Conservation (phyloP, 2,888 invertebrate genomes). For the Eupithecia exiguata region DNA sequence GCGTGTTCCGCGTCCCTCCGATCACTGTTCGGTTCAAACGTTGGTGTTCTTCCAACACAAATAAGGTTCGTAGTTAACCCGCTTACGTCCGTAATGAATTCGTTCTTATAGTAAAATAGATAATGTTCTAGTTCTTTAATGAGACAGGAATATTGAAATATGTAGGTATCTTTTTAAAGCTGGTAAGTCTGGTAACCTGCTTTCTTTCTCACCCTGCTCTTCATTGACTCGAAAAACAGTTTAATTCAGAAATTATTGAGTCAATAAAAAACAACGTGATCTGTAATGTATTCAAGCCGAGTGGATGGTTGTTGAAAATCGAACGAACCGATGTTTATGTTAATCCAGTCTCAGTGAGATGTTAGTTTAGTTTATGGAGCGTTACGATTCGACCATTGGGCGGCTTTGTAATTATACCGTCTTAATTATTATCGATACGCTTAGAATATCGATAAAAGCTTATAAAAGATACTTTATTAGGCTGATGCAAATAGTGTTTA, state of each 20-base stretch:
- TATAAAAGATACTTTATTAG: not conserved
- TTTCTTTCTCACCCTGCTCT: conserved; percentile 5
- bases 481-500: not conserved
- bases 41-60: too few species aligned
- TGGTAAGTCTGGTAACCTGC: conserved; percentile 10
- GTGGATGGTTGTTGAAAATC: conserved; percentile 65
- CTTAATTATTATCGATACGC: conserved; percentile 47
- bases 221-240: conserved; percentile 52
- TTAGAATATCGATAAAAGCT: conserved; percentile 34
- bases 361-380: conserved; percentile 68
- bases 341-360: conserved; percentile 67
- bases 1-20: too few species aligned
- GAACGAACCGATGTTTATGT: conserved; percentile 77
- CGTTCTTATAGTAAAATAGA: too few species aligned
- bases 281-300: conserved; percentile 76
- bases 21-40: too few species aligned
- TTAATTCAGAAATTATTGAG: conserved; percentile 76
- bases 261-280: conserved; percentile 71
- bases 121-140: not conserved
- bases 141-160: not conserved
- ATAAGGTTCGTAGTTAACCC: too few species aligned
- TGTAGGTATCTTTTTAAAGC: not conserved
- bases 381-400: conserved; percentile 56
- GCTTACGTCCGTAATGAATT: too few species aligned
- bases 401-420: conserved; percentile 64